Evolutionary conservation across 2,113 vertebrate species (phyloP).

Genomic region (Lagenorhynchus albirostris): DNA sequence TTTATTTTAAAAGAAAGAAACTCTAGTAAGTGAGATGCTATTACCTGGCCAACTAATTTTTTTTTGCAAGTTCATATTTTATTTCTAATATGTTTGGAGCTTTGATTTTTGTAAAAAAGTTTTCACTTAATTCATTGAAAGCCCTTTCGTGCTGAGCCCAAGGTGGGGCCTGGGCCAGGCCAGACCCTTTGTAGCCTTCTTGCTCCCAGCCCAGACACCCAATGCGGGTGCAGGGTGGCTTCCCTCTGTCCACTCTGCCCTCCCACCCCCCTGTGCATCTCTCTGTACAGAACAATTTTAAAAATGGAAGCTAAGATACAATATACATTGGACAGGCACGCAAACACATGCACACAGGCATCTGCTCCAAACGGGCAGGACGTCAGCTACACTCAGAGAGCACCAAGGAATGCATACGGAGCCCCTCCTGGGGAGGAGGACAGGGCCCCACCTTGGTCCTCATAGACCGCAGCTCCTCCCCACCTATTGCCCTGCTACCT

Average conservation of each 20-base stretch:
- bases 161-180: conserved; percentile 73
- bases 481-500: conserved; percentile 64
- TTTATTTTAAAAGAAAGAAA: not conserved
- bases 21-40: not conserved
- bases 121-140: conserved; percentile 81
- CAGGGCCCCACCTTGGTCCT: conserved; percentile 73
- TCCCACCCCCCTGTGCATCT: conserved; percentile 70
- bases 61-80: conserved; percentile 71
- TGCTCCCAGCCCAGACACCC: not conserved
- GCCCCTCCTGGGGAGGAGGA: conserved; percentile 71
- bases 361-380: conserved; percentile 10
- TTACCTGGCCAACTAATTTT: no score
- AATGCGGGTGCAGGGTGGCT: not conserved
- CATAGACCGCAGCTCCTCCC: conserved; percentile 32
- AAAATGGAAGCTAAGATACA: conserved; percentile 83
- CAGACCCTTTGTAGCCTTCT: conserved; percentile 18
- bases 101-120: conserved; percentile 72
- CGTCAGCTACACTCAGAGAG: conserved; percentile 85
- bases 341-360: conserved; percentile 70
- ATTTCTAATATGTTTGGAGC: conserved; percentile 76
- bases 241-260: conserved; percentile 32
- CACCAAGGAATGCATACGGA: conserved; percentile 85
- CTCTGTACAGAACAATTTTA: conserved; percentile 79
- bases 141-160: conserved; percentile 83
- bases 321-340: conserved; percentile 65